phyloP scores from a whole-genome alignment of 2,888 invertebrate genomes.

The Esperia sulphurella region DNA sequence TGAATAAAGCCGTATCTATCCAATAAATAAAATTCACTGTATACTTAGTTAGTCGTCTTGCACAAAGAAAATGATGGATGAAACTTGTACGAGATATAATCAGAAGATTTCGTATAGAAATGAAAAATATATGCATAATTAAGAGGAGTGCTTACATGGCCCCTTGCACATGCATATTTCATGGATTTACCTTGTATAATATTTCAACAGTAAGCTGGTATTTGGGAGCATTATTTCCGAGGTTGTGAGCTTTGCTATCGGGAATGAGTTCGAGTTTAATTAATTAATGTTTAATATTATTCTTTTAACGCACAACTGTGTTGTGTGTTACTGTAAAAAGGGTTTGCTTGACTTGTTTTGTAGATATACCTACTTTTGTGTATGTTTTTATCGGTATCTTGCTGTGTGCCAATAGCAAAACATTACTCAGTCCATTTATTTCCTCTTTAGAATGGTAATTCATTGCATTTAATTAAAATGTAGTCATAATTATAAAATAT shows the following conservation, averaged over 20 bases:
- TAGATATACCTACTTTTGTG: constrained; percentile 65
- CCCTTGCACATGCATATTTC: constrained; percentile 20
- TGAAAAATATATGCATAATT: constrained; percentile 7
- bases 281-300: constrained; percentile 53
- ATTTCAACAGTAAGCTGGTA: constrained; percentile 72
- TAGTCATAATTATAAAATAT: constrained; percentile 59
- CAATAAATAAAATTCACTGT: constrained; percentile 24
- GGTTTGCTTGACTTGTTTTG: constrained; percentile 71
- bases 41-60: constrained; percentile 30
- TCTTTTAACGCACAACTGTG: constrained; percentile 68
- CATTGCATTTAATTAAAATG: constrained; percentile 68
- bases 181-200: constrained; percentile 54
- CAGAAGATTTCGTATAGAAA: not conserved
- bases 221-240: constrained; percentile 78
- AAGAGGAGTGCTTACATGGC: not conserved
- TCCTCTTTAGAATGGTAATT: constrained; percentile 44
- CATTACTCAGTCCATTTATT: constrained; percentile 41
- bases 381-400: constrained; percentile 57
- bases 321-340: constrained; percentile 69
- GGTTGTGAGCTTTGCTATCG: constrained; percentile 76
- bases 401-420: constrained; percentile 72
- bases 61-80: constrained; percentile 34
- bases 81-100: not conserved
- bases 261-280: constrained; percentile 71
- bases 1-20: constrained; percentile 25